Base-by-base conservation (phyloP, 2,888 invertebrate species). In the Iphiclides podalirius region DNA sequence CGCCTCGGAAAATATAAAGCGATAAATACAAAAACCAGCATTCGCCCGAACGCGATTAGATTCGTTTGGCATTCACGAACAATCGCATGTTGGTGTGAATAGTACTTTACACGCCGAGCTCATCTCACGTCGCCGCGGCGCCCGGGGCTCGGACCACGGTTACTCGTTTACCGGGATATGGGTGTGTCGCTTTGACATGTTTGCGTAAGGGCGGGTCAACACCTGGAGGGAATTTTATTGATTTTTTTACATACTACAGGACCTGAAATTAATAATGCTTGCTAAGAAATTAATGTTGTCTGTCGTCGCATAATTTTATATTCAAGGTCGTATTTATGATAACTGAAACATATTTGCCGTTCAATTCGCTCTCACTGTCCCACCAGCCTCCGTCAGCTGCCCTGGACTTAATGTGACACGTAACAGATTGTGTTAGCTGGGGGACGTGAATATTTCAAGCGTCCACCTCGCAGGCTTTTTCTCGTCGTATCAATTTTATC, bases 361-460 rank as follows among this genome's bases (percentile, higher is more conserved):
- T 35, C 14, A 14, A 4, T n/a, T n/a, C 34, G 34, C 43, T 35
- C 17, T 2, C 4, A 15, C 15, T 42, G 26, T 40, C 7, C 6
- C 11, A 1, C 34, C 26, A 7, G 2, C 42, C 42, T 47, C n/a
- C 13, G 11, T 20, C 36, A 15, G 8, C 15, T 28, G 28, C n/a
- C 28, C 8, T 9, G n/a, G 28, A 4, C 17, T 14, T 41, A 47
- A 41, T 26, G 35, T 31, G 41, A 47, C 41, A 13, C 16, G 31
- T 36, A 28, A 41, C 20, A 41, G 35, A 41, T 47, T 41, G 28
- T 13, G 28, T 1, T 7, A 4, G 47, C 7, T 28, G 14, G 11
- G 41, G 36, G 20, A 36, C 8, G 23, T 44, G 36, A 36, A 44
- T 36, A 11, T 36, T 44, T 44, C 14, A 44, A 44, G 2, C n/a